Percentiles rank a stretch among this genome's conserved stretches.
Evolutionary conservation across 2,888 invertebrate species (phyloP).

Genomic region (Cetonia aurata): DNA sequence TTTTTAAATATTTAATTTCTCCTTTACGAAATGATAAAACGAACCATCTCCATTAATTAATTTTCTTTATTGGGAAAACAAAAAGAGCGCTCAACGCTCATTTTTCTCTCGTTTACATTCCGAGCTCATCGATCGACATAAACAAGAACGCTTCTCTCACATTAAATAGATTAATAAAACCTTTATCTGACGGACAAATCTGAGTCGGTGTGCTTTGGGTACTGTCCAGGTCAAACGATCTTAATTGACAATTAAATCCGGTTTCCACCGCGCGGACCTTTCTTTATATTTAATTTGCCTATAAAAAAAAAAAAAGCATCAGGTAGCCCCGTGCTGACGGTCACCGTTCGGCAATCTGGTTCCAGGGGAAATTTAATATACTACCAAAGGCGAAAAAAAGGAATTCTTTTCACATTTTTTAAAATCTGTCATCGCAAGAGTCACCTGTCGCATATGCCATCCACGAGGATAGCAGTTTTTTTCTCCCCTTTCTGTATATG

Average conservation of each 20-base stretch:
- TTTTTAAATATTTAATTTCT: too few relatives aligned
- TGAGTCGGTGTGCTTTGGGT: conserved; percentile 1
- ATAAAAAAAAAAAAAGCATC: conserved; percentile 17
- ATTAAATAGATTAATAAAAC: conserved; percentile 16
- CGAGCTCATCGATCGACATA: too few relatives aligned
- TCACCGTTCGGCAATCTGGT: background rate
- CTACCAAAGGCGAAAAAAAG: background rate
- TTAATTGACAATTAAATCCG: conserved; percentile 14
- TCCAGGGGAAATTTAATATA: conserved; percentile 1
- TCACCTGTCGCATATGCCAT: conserved; percentile 11
- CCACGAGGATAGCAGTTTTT: background rate
- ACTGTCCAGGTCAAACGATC: conserved; percentile 7
- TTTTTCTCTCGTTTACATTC: background rate
- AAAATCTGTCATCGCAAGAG: conserved; percentile 3
- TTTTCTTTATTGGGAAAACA: background rate
- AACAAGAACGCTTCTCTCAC: conserved; percentile 1
- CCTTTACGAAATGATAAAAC: background rate
- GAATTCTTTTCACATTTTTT: background rate
- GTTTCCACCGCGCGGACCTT: background rate
- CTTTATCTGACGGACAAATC: conserved; percentile 7
- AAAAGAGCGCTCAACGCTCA: background rate
- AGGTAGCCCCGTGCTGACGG: conserved; percentile 7
- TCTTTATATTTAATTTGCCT: conserved; percentile 2
- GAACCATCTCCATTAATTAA: background rate
- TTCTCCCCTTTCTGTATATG: background rate